Evolutionary conservation across 2,797 vertebrate species (phyloP).

Genomic region (Graptemys geographica): DNA sequence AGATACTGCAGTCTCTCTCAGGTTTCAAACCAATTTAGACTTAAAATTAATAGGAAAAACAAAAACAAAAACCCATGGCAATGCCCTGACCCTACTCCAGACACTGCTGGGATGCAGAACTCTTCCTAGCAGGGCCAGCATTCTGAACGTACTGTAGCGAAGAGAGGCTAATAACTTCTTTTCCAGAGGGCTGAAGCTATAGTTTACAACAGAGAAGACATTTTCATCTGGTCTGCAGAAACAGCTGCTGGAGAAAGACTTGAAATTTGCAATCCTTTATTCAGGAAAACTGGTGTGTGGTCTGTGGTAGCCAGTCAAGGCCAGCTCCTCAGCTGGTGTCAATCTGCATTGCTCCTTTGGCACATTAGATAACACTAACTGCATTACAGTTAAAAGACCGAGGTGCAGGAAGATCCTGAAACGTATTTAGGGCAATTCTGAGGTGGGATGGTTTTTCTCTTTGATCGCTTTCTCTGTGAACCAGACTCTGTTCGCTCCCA

Average conservation of each 20-base stretch:
- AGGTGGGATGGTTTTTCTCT: neutral
- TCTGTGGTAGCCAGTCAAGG: neutral
- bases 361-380: accelerated
- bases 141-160: accelerated
- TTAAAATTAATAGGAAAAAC: neutral
- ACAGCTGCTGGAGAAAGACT: neutral
- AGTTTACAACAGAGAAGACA: neutral
- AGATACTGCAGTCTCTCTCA: neutral
- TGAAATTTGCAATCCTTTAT: neutral
- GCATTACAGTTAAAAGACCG: accelerated
- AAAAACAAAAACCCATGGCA: neutral
- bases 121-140: accelerated
- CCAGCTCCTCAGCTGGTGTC: neutral
- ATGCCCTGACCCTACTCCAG: accelerated
- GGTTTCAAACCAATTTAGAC: neutral
- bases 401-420: neutral
- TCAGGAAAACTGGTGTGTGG: neutral
- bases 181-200: too few relatives aligned
- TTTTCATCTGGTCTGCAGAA: neutral
- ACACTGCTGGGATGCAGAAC: neutral
- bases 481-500: neutral
- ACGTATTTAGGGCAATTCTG: neutral
- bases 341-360: neutral
- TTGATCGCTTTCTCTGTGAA: neutral
- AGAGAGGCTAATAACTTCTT: neutral